phyloP scores from a whole-genome alignment of 2,888 invertebrate genomes.

The Aspidapion aeneum region DNA sequence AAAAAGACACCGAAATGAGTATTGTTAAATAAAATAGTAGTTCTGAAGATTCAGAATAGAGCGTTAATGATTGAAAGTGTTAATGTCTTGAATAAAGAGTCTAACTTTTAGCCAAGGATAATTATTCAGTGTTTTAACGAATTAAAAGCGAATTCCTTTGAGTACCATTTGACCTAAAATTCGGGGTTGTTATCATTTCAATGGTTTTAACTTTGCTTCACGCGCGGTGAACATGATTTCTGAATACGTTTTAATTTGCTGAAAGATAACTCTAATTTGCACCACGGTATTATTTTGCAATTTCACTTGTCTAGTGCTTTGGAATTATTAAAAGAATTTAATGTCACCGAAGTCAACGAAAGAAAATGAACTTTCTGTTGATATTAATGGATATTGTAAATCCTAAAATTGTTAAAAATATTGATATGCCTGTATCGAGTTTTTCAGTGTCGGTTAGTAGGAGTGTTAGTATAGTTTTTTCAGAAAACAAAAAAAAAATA shows the following conservation, averaged over 20 bases:
- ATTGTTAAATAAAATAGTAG: slow-evolving; percentile 9
- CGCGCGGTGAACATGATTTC: slow-evolving; percentile 49
- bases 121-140: too few species aligned
- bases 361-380: slow-evolving; percentile 44
- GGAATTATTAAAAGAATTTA: slow-evolving; percentile 40
- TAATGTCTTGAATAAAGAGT: too few species aligned
- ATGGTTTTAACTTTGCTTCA: slow-evolving; percentile 38
- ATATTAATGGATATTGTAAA: slow-evolving; percentile 51
- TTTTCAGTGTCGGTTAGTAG: slow-evolving; percentile 83
- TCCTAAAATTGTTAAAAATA: slow-evolving; percentile 51
- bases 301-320: slow-evolving; percentile 32
- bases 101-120: too few species aligned
- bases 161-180: too few species aligned
- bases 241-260: slow-evolving; percentile 54
- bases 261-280: slow-evolving; percentile 49
- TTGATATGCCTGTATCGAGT: slow-evolving; percentile 63
- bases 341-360: slow-evolving; percentile 23
- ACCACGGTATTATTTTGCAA: slow-evolving; percentile 37
- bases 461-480: slow-evolving; percentile 80
- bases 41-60: background rate
- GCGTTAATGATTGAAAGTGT: background rate
- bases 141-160: too few species aligned
- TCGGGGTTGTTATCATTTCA: too few species aligned
- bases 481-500: slow-evolving; percentile 77
- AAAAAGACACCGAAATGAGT: slow-evolving; percentile 63